Conservation (phyloP, 2,113 vertebrate genomes). For the zebrafish (Danio rerio) region GRCz12tu NC_133195.1:7170001-7170500, state of each 20-base stretch:
- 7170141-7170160: constrained; percentile 17
- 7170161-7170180: constrained; percentile 44
- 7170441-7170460: constrained; percentile 44
- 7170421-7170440: constrained; percentile 52
- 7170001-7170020: constrained; percentile 5
- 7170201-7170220: constrained; percentile 43
- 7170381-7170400: constrained; percentile 36
- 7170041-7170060: constrained; percentile 29
- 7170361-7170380: constrained; percentile 30
- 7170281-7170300: constrained; percentile 28
- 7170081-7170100: constrained; percentile 36
- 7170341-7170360: constrained; percentile 28
- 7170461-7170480: constrained; percentile 37
- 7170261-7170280: constrained; percentile 16
- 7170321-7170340: background rate
- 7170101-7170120: constrained; percentile 58
- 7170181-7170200: constrained; percentile 53
- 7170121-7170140: constrained; percentile 51
- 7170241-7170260: constrained; percentile 8
- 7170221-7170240: background rate
- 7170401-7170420: constrained; percentile 56
- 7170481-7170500: constrained; percentile 70
- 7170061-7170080: constrained; percentile 24
- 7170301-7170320: constrained; percentile 22
- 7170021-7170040: background rate